These are phyloP conservation scores for Strigops habroptila DNA, from an alignment of 2,113 vertebrate genomes.

Conservation along the genomic window DNA sequence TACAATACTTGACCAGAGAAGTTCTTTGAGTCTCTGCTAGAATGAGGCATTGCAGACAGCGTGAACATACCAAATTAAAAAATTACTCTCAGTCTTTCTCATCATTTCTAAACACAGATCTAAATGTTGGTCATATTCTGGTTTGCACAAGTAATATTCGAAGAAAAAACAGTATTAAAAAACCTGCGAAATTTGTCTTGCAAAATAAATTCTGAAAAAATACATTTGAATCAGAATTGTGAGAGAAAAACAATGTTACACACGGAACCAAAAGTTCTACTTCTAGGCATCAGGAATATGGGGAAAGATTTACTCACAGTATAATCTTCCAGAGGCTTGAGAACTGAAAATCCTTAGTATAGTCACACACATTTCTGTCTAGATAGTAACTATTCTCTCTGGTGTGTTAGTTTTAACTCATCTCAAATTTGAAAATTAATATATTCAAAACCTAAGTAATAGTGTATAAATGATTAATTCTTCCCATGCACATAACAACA, in stretches of 20 bases:
- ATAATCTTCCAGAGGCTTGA: neutral
- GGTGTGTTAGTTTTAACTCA: neutral
- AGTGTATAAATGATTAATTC: neutral
- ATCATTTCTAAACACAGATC: neutral
- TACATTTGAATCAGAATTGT: neutral
- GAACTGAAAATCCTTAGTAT: neutral
- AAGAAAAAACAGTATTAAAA: neutral
- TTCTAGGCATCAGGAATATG: neutral
- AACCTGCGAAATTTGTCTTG: neutral
- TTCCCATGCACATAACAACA: neutral
- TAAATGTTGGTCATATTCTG: neutral
- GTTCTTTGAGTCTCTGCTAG: neutral
- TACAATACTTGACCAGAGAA: neutral
- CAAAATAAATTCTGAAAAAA: neutral
- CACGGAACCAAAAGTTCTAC: neutral
- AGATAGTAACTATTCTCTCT: neutral
- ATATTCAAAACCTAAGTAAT: neutral
- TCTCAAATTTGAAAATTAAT: neutral
- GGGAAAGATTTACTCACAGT: slow-evolving; percentile 23
- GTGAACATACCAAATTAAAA: neutral
- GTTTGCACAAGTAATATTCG: neutral
- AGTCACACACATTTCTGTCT: neutral
- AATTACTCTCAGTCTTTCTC: neutral
- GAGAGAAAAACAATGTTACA: neutral
- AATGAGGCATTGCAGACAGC: neutral